phyloP scores from a whole-genome alignment of 2,888 invertebrate species.

The Ectemnius lituratus region DNA sequence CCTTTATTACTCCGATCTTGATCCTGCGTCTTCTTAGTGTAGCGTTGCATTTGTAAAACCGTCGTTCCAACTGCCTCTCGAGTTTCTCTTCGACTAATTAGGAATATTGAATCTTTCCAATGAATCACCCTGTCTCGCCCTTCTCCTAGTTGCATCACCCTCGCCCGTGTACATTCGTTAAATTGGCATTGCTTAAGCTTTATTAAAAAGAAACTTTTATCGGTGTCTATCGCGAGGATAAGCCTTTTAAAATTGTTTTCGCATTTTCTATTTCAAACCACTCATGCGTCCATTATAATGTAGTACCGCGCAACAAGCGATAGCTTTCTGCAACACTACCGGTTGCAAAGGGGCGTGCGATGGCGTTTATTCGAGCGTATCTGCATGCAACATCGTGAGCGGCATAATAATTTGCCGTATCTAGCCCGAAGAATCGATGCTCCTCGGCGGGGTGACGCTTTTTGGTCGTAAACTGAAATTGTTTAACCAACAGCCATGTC shows the following conservation, averaged over 20 bases:
- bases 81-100: conserved; percentile 6
- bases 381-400: conserved; percentile 11
- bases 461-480: conserved; percentile 58
- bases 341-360: too few relatives aligned
- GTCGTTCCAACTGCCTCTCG: neutral
- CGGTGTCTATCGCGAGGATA: too few relatives aligned
- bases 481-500: conserved; percentile 45
- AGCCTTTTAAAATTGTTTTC: too few relatives aligned
- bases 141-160: too few relatives aligned
- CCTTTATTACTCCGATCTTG: conserved; percentile 22
- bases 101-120: conserved; percentile 4
- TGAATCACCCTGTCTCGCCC: neutral
- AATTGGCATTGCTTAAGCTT: too few relatives aligned
- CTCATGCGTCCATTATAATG: too few relatives aligned
- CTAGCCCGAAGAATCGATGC: conserved; percentile 35
- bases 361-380: neutral
- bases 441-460: conserved; percentile 33
- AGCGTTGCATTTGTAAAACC: conserved; percentile 13
- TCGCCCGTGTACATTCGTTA: too few relatives aligned
- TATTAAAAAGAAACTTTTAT: too few relatives aligned
- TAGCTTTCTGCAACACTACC: too few relatives aligned
- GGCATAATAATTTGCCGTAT: conserved; percentile 18
- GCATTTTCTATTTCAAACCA: too few relatives aligned
- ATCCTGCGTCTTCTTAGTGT: conserved; percentile 14
- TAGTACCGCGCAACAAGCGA: too few relatives aligned